Evolutionary conservation across 2,888 invertebrate species (phyloP).

Genomic region (Crioceris asparagi): DNA sequence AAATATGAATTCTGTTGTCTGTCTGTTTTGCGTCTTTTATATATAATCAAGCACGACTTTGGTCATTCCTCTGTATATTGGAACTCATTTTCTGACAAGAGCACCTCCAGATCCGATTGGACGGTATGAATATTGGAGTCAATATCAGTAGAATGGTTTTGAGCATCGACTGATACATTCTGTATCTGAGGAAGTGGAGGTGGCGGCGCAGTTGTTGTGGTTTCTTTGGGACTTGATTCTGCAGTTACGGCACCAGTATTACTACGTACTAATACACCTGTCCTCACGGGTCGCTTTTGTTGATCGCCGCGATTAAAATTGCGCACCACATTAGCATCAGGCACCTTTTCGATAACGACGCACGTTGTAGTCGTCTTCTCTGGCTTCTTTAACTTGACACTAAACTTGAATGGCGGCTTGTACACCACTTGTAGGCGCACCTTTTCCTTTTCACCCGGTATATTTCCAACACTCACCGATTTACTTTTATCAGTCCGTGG

Average conservation of each 20-base stretch:
- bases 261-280: constrained; percentile 41
- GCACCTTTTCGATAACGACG: constrained; percentile 49
- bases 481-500: constrained; percentile 49
- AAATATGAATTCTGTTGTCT: no score
- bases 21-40: no score
- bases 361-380: constrained; percentile 58
- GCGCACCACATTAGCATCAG: constrained; percentile 32
- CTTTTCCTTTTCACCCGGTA: constrained; percentile 50
- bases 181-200: background rate
- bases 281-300: constrained; percentile 31
- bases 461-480: constrained; percentile 54
- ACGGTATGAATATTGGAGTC: constrained; percentile 50
- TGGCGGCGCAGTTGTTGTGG: constrained; percentile 2
- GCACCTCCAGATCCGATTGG: constrained; percentile 50
- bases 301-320: constrained; percentile 25
- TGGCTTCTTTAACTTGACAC: constrained; percentile 64
- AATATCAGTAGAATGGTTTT: constrained; percentile 33
- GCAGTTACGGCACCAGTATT: no score
- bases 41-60: no score
- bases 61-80: constrained; percentile 43
- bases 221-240: constrained; percentile 6
- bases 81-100: constrained; percentile 48
- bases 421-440: constrained; percentile 75
- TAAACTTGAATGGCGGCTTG: constrained; percentile 80
- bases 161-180: constrained; percentile 13